Evolutionary conservation across 1,140 invertebrate genomes (phyloP), one percentile per base, ranked within the genome.

Genomic region (Drosophila pectinifera): DNA sequence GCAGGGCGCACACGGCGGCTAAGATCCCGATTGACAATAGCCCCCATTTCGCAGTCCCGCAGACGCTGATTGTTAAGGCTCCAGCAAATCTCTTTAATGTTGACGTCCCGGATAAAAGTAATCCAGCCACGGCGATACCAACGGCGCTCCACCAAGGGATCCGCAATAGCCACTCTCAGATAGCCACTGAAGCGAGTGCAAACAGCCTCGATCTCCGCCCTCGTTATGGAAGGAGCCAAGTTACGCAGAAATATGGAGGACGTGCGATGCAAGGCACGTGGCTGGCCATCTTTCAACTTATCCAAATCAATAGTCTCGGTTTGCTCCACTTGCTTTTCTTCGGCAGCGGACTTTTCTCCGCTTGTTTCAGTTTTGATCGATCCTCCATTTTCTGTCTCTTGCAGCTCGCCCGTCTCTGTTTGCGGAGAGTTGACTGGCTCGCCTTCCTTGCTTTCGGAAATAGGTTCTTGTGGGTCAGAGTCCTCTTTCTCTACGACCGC

Each of bases 11-110:
- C 97, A 34, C 99, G 95, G 16, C 98, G 95, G 68, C 96, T 97
- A 13, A 99, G 93, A 93, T 99, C 98, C 4, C 98, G 94, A 92
- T 99, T 99, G 1, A 99, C 96, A 80, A 98, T 98, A 3, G 98
- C 97, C 5, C 97, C 97, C 80, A 99, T 94, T 94, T 99, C 97
- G 93, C 97, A 96, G 92, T 99, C 96, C 96, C 98, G 42, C 22
- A 92, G 70, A 16, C 92, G 80, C 68, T 99, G 98, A 83, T 98
- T 99, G 90, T 99, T 99, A 10, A 99, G 94, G 92, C 97, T 98
- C 98, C 98, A 99, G 92, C 99, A 99, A 64, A 99, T 99, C 92
- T 99, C 98, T 92, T 99, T 99, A 67, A 99, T 99, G 92, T 99
- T 99, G 7, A 99, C 98, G 90, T 98, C 96, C 39, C 98, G 93